These are phyloP conservation scores for Hyperoplus lanceolatus DNA, from an alignment of 2,797 vertebrate species.

Conservation along the genomic window DNA sequence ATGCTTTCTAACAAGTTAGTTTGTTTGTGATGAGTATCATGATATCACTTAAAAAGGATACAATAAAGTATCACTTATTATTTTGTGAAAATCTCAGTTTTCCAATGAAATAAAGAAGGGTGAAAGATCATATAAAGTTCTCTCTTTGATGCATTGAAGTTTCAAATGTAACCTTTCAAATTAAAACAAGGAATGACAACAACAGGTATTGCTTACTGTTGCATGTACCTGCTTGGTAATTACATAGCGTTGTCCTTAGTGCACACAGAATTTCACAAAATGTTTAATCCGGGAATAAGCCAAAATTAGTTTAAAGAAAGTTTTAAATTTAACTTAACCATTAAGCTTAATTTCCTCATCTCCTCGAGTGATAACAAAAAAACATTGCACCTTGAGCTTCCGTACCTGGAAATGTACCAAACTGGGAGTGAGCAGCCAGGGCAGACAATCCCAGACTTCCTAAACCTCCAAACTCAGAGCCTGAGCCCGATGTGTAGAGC, in stretches of 20 bases:
- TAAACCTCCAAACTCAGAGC: slow-evolving; percentile 91
- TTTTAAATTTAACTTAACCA: background rate
- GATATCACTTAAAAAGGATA: background rate
- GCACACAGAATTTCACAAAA: background rate
- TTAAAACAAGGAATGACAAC: background rate
- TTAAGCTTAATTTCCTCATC: background rate
- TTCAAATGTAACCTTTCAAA: background rate
- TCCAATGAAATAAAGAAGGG: background rate
- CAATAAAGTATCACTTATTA: background rate
- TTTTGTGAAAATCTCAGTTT: background rate
- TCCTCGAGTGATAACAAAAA: background rate
- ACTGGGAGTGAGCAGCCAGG: slow-evolving; percentile 87
- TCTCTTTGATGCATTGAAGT: background rate
- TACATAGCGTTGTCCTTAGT: background rate
- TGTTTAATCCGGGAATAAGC: background rate
- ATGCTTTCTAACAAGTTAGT: slow-evolving; percentile 17
- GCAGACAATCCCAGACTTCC: slow-evolving; percentile 89
- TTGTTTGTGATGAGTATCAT: slow-evolving; percentile 4
- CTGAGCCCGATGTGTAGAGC: slow-evolving; percentile 87
- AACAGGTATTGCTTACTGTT: background rate
- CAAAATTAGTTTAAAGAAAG: background rate
- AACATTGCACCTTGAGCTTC: background rate
- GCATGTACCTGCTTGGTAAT: background rate
- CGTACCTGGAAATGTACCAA: slow-evolving; percentile 90
- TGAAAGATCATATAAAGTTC: background rate